Conservation (phyloP, 1,140 invertebrate genomes). For the Lerema accius region DNA sequence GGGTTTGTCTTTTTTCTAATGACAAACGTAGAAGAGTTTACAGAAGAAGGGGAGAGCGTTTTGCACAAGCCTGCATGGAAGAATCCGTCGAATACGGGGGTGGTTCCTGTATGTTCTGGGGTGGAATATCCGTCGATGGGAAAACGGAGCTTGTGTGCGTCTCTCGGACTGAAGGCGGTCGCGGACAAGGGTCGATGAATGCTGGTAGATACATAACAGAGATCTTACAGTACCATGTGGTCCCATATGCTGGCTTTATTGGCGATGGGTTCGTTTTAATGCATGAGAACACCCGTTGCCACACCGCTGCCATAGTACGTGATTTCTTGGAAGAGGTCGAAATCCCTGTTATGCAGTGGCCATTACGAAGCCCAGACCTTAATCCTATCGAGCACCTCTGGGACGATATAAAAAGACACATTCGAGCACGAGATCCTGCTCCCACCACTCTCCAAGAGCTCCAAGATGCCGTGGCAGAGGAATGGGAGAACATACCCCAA, state of each 20-base stretch:
- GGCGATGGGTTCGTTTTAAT: conserved; percentile 33
- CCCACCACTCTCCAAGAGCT: conserved; percentile 22
- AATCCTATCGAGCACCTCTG: conserved; percentile 22
- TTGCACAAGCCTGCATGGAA: conserved; percentile 31
- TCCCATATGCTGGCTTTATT: not conserved
- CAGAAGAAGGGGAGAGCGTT: conserved; percentile 1
- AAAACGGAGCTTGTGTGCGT: conserved; percentile 23
- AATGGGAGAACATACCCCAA: conserved; percentile 39
- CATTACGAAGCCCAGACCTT: conserved; percentile 17
- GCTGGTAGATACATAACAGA: conserved; percentile 25
- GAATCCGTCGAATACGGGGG: conserved; percentile 29
- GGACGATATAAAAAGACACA: conserved; percentile 18
- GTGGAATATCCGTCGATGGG: conserved; percentile 2
- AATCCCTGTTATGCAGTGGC: conserved; percentile 13
- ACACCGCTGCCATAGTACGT: conserved; percentile 21
- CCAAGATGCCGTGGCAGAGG: conserved; percentile 24
- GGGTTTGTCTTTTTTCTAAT: too few species aligned
- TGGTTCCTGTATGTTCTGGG: conserved; percentile 16
- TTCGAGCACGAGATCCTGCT: conserved; percentile 15
- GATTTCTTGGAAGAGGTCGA: conserved; percentile 33
- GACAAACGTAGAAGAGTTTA: conserved; percentile 24
- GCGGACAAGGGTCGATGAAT: conserved; percentile 25
- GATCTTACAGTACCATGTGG: conserved; percentile 11
- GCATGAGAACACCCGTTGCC: conserved; percentile 37
- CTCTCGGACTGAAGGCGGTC: conserved; percentile 32